Conservation (phyloP, 2,797 vertebrate genomes). For the Semaprochilodus insignis region DNA sequence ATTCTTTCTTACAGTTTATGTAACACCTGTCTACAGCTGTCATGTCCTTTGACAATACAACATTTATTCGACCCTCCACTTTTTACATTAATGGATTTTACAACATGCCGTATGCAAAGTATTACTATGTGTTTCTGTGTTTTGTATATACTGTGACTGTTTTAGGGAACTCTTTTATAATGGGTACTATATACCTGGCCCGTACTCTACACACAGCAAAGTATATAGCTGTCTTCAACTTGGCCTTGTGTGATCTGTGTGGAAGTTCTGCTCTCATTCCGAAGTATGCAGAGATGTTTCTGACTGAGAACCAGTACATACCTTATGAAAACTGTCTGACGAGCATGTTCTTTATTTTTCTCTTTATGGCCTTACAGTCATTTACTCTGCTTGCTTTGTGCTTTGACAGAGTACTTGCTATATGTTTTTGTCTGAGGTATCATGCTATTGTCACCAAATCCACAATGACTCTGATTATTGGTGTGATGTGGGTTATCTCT, state of each 20-base stretch:
- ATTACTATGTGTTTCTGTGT: not conserved
- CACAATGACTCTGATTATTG: slow-evolving; percentile 4
- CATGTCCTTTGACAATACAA: not conserved
- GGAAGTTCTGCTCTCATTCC: slow-evolving; percentile 5
- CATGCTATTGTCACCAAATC: slow-evolving; percentile 1
- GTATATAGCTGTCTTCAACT: slow-evolving; percentile 3
- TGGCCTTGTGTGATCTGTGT: slow-evolving; percentile 1
- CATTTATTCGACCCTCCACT: not conserved
- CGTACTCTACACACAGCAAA: slow-evolving; percentile 1
- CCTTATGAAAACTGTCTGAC: slow-evolving; percentile 1
- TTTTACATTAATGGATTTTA: slow-evolving; percentile 1
- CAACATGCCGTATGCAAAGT: not conserved
- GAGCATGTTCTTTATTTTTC: slow-evolving; percentile 8
- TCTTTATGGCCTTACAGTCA: not conserved
- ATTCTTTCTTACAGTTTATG: not conserved
- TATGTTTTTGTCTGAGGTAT: slow-evolving; percentile 7
- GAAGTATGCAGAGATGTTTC: not conserved
- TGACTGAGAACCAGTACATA: not conserved
- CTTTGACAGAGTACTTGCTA: slow-evolving; percentile 8
- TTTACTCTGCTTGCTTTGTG: not conserved
- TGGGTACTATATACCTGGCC: not conserved
- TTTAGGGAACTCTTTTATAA: slow-evolving; percentile 5
- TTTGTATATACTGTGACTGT: not conserved
- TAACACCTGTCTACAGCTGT: not conserved
- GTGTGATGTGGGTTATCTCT: not conserved